Evolutionary conservation across 2,113 vertebrate genomes (phyloP).

Genomic region (Cololabis saira): DNA sequence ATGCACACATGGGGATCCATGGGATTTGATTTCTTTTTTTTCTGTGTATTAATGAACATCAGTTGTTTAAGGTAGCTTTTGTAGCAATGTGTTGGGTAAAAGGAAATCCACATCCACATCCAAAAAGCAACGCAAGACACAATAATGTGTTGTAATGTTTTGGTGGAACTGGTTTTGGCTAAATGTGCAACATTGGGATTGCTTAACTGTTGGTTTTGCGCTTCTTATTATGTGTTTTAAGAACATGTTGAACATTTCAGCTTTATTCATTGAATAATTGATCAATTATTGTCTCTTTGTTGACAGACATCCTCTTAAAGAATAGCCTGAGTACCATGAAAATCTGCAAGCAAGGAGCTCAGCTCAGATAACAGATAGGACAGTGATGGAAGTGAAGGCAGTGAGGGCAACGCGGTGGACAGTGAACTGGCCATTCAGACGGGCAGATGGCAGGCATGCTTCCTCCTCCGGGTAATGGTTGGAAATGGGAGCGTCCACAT

Average conservation of each 20-base stretch:
- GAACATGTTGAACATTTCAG: not conserved
- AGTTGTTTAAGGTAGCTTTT: too few relatives aligned
- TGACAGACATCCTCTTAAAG: not conserved
- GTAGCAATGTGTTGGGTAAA: too few relatives aligned
- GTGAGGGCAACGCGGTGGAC: slow-evolving; percentile 46
- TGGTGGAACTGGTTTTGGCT: too few relatives aligned
- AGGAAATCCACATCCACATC: too few relatives aligned
- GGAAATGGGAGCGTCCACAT: slow-evolving; percentile 71
- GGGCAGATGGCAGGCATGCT: slow-evolving; percentile 38
- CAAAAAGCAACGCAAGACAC: not conserved
- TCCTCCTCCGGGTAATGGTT: slow-evolving; percentile 58
- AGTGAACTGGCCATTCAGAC: slow-evolving; percentile 38
- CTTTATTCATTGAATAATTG: not conserved
- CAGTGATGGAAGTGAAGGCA: slow-evolving; percentile 41
- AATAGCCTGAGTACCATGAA: not conserved
- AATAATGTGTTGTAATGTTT: not conserved
- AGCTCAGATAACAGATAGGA: slow-evolving; percentile 4
- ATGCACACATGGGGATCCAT: too few relatives aligned
- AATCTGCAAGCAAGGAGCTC: not conserved
- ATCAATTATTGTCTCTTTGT: not conserved
- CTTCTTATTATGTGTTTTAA: too few relatives aligned
- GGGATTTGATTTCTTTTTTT: too few relatives aligned
- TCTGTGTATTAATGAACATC: too few relatives aligned
- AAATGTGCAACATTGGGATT: too few relatives aligned
- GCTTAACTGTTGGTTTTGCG: too few relatives aligned